phyloP scores from a whole-genome alignment of 2,113 vertebrate genomes.

The Ciconia stormi region DNA sequence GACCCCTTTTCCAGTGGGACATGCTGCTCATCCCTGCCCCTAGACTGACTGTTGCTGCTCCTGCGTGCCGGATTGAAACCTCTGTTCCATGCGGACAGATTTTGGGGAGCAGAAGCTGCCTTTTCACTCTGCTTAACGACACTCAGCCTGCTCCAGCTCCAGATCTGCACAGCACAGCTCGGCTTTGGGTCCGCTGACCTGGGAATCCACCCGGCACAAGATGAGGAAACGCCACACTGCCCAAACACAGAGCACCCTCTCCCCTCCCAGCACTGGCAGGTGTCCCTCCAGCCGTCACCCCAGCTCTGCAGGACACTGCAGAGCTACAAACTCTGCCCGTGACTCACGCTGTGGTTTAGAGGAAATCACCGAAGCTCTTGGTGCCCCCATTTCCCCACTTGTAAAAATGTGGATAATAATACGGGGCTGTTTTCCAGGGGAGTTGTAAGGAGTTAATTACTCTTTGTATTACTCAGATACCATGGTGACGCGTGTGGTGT shows the following conservation, averaged over 20 bases:
- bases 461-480: constrained; percentile 2
- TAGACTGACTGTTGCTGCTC: background rate
- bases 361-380: background rate
- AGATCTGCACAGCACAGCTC: background rate
- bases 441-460: background rate
- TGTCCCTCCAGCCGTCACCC: background rate
- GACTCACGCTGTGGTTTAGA: background rate
- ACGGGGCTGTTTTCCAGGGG: background rate
- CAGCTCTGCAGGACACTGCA: background rate
- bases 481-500: background rate
- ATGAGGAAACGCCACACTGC: rapidly evolving
- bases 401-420: constrained; percentile 50
- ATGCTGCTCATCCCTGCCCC: background rate
- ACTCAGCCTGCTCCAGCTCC: background rate
- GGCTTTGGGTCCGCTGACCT: rapidly evolving
- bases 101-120: background rate
- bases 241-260: background rate
- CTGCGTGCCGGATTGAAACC: rapidly evolving
- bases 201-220: background rate
- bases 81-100: rapidly evolving
- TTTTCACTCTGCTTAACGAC: background rate
- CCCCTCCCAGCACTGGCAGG: background rate
- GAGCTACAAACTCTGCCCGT: background rate
- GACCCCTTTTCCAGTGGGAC: background rate
- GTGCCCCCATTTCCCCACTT: constrained; percentile 40